Conservation (phyloP, 2,888 invertebrate genomes). For the Neelides folsomi region DNA sequence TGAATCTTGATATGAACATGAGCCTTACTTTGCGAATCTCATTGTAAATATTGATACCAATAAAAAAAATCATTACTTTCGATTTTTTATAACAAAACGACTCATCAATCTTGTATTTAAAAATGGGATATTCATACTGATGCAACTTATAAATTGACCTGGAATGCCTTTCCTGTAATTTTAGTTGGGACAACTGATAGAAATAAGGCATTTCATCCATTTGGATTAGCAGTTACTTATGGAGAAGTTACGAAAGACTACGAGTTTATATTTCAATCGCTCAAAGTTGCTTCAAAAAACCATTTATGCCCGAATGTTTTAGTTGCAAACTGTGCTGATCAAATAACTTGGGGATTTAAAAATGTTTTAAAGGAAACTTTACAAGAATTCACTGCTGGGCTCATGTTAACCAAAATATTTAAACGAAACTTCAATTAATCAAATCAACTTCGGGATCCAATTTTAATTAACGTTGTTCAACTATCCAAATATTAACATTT, state of each 20-base stretch:
- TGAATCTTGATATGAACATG: no score
- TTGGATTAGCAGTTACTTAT: slow-evolving; percentile 2
- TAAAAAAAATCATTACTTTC: no score
- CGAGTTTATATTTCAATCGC: not conserved
- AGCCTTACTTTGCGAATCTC: not conserved
- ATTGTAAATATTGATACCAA: not conserved
- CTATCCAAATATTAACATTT: no score
- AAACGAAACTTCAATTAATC: not conserved
- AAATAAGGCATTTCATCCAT: slow-evolving; percentile 10
- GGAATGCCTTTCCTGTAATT: slow-evolving; percentile 10
- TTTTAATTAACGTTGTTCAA: no score
- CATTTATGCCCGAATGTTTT: slow-evolving; percentile 3
- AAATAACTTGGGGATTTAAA: slow-evolving; percentile 7
- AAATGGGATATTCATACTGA: slow-evolving; percentile 5
- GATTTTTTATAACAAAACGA: not conserved
- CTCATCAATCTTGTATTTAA: not conserved
- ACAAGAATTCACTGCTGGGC: slow-evolving; percentile 6
- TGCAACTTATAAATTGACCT: slow-evolving; percentile 9
- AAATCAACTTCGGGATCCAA: no score
- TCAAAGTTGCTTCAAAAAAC: not conserved
- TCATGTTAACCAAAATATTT: slow-evolving; percentile 7
- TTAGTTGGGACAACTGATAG: slow-evolving; percentile 9
- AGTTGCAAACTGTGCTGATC: slow-evolving; percentile 10
- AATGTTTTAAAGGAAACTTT: not conserved
- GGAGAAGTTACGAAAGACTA: slow-evolving; percentile 7